These are phyloP conservation scores for Smutsia gigantea DNA, from an alignment of 2,797 vertebrate genomes.

Conservation along the genomic window DNA sequence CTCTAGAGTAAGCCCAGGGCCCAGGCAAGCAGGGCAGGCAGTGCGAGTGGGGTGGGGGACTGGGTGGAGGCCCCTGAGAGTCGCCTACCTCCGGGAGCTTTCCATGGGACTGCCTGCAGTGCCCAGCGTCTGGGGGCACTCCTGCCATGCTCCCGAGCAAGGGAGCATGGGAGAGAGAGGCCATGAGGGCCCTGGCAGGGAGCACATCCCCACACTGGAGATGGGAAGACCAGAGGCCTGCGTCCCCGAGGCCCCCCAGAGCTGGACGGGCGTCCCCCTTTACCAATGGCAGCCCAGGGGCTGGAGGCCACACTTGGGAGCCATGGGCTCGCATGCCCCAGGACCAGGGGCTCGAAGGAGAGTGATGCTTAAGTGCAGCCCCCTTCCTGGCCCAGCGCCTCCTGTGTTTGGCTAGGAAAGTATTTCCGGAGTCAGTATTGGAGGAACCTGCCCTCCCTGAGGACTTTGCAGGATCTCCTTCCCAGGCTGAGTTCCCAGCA, in stretches of 20 bases:
- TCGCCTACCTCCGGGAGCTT: too few species aligned
- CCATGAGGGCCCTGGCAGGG: not conserved
- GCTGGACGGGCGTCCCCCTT: not conserved
- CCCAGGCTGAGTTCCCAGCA: not conserved
- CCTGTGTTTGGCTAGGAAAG: not conserved
- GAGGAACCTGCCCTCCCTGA: not conserved
- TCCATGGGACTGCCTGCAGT: not conserved
- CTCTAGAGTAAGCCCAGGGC: not conserved
- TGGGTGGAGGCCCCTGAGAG: too few species aligned
- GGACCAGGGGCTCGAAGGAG: not conserved
- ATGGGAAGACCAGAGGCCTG: not conserved
- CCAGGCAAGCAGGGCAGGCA: too few species aligned
- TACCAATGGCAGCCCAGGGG: not conserved
- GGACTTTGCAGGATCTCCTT: not conserved
- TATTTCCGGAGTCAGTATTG: not conserved
- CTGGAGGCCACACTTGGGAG: not conserved
- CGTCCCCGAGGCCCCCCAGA: not conserved
- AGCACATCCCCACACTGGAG: fast-evolving
- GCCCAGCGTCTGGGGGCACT: not conserved
- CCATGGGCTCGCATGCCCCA: not conserved
- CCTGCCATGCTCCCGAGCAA: not conserved
- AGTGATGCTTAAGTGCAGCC: fast-evolving
- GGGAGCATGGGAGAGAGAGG: not conserved
- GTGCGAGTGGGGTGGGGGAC: not conserved
- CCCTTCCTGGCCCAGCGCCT: not conserved